Evolutionary conservation across 2,797 vertebrate species (phyloP).

Genomic region (Peromyscus nudipes): DNA sequence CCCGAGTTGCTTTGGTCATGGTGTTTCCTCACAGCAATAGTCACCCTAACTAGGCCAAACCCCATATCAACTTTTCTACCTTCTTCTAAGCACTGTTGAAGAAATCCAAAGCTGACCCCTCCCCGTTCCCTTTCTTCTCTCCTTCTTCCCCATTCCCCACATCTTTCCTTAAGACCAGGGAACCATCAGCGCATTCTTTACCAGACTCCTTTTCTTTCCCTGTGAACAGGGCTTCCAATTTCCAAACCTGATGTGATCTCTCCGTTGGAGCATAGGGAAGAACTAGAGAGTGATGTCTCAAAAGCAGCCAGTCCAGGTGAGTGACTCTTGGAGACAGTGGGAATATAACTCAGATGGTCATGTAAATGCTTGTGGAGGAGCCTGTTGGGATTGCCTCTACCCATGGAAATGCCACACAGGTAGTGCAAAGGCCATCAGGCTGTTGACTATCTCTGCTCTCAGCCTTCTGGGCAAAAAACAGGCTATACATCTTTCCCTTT

Average conservation of each 20-base stretch:
- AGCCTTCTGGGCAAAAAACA: background rate
- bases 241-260: conserved; percentile 68
- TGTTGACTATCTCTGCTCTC: background rate
- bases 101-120: background rate
- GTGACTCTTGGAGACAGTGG: background rate
- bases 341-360: background rate
- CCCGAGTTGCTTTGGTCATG: background rate
- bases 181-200: background rate
- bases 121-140: background rate
- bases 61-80: background rate
- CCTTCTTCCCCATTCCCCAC: background rate
- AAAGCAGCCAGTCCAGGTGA: conserved; percentile 60
- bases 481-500: background rate
- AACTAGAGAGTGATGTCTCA: conserved; percentile 43
- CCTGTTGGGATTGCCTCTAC: background rate
- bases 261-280: conserved; percentile 65
- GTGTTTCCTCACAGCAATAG: background rate
- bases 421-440: background rate
- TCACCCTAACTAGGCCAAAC: background rate
- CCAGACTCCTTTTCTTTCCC: background rate
- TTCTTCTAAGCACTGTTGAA: background rate
- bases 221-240: conserved; percentile 75
- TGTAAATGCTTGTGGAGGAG: background rate
- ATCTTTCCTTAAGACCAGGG: conserved; percentile 16
- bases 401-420: background rate